These are phyloP conservation scores for Alligator mississippiensis DNA, from an alignment of 2,113 vertebrate species.

Conservation along the genomic window DNA sequence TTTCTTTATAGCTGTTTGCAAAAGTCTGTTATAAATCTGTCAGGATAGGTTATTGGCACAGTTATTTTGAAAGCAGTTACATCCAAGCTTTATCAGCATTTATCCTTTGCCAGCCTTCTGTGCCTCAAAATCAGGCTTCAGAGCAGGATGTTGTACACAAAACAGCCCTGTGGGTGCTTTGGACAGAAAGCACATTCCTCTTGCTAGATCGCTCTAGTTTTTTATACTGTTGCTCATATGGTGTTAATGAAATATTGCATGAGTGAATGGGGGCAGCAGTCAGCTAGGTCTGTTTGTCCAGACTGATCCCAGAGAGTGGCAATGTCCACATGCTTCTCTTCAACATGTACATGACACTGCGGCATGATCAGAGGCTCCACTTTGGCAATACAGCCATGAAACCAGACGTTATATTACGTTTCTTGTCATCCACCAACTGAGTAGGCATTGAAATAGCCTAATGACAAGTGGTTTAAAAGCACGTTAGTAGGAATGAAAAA, in stretches of 20 bases:
- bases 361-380: neutral
- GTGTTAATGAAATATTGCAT: neutral
- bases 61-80: neutral
- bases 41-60: neutral
- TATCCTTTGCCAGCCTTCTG: neutral
- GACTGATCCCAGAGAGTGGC: neutral
- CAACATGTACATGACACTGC: neutral
- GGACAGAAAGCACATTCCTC: neutral
- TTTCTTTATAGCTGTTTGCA: neutral
- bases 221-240: neutral
- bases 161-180: neutral
- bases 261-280: neutral
- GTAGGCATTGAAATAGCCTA: no score
- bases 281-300: neutral
- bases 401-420: neutral
- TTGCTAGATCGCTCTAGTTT: neutral
- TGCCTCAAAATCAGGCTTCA: neutral
- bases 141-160: neutral
- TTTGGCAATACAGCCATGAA: neutral
- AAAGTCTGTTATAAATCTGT: neutral
- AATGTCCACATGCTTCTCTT: neutral
- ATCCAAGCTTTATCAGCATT: neutral
- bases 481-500: neutral
- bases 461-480: accelerated
- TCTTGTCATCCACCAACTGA: no score